Conservation (phyloP, 2,797 vertebrate genomes). For the Amblyraja radiata region DNA sequence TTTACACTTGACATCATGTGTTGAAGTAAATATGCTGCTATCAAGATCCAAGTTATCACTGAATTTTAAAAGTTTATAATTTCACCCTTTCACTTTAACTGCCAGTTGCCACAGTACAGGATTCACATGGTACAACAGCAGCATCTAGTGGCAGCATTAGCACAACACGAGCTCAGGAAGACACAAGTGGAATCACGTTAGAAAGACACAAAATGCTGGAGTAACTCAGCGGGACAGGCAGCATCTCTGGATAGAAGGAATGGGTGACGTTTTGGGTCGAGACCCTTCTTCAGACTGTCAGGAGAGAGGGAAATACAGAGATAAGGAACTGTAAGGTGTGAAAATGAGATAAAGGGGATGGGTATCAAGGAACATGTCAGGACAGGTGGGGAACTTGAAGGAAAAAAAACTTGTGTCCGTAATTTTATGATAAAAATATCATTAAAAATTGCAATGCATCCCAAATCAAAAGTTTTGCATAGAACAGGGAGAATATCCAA, state of each 20-base stretch:
- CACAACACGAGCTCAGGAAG: background rate
- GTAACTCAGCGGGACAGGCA: no score
- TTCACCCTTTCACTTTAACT: background rate
- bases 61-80: background rate
- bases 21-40: background rate
- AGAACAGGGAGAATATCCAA: conserved; percentile 2
- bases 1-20: background rate
- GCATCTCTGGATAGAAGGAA: no score
- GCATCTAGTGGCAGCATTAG: conserved; percentile 21
- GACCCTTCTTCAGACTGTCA: no score
- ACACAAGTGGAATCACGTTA: background rate
- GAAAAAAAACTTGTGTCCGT: background rate
- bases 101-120: no score
- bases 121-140: conserved; percentile 19
- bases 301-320: no score
- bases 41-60: background rate
- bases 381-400: background rate
- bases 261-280: no score
- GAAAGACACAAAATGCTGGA: no score
- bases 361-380: no score
- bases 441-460: background rate
- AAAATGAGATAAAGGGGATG: no score
- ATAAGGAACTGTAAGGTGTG: no score
- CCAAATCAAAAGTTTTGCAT: background rate
- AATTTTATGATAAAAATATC: background rate